Percentiles rank a stretch among this genome's conserved stretches.
These are phyloP conservation scores for Pollenia angustigena DNA, from an alignment of 2,888 invertebrate genomes.

Conservation along the genomic window DNA sequence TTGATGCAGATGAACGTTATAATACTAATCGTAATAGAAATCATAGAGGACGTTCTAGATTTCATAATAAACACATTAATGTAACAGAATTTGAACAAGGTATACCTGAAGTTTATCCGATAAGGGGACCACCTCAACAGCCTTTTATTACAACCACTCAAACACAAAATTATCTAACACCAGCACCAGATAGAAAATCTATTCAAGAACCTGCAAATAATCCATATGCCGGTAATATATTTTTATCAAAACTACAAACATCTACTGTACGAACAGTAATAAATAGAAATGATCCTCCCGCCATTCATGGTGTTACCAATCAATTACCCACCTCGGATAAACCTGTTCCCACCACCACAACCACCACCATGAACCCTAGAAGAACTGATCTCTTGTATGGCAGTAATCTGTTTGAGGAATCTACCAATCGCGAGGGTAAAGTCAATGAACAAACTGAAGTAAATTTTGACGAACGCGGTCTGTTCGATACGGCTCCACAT, in stretches of 20 bases:
- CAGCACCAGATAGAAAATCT: neutral
- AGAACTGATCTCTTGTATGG: slow-evolving; percentile 47
- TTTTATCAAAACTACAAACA: slow-evolving; percentile 30
- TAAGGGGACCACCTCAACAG: slow-evolving; percentile 45
- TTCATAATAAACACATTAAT: slow-evolving; percentile 3
- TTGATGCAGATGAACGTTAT: slow-evolving; percentile 2
- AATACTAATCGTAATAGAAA: slow-evolving; percentile 25
- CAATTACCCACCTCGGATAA: slow-evolving; percentile 44
- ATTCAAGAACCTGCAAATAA: slow-evolving; percentile 16
- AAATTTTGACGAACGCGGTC: slow-evolving; percentile 69
- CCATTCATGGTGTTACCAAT: slow-evolving; percentile 37
- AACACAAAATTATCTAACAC: too few relatives aligned
- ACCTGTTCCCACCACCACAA: slow-evolving; percentile 27
- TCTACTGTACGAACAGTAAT: neutral
- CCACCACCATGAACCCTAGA: slow-evolving; percentile 38
- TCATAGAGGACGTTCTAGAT: slow-evolving; percentile 27
- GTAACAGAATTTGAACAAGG: slow-evolving; percentile 37
- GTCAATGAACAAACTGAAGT: neutral
- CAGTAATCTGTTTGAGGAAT: slow-evolving; percentile 56
- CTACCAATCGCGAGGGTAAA: slow-evolving; percentile 3
- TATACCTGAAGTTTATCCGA: slow-evolving; percentile 49
- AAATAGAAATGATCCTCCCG: slow-evolving; percentile 4
- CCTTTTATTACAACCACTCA: slow-evolving; percentile 2
- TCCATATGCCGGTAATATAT: slow-evolving; percentile 49
- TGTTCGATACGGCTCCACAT: slow-evolving; percentile 74